phyloP scores from a whole-genome alignment of 1,140 invertebrate species.

The Sweltsa coloradensis region DNA sequence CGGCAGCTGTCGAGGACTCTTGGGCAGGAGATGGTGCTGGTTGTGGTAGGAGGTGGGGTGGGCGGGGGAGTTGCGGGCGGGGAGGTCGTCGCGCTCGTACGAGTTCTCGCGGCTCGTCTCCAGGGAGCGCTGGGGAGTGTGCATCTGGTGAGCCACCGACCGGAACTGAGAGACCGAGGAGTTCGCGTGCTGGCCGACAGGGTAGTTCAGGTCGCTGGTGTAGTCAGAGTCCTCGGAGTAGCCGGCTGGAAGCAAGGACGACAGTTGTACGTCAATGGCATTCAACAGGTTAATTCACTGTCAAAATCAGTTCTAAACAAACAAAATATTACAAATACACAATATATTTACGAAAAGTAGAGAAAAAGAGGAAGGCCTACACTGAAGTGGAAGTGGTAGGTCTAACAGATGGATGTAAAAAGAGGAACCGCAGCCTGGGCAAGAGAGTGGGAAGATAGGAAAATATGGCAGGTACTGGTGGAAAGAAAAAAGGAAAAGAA shows the following conservation, averaged over 20 bases:
- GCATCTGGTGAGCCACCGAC: conserved; percentile 58
- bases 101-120: conserved; percentile 73
- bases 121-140: conserved; percentile 64
- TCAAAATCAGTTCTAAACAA: too few relatives aligned
- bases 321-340: too few relatives aligned
- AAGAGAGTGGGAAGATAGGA: too few relatives aligned
- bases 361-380: too few relatives aligned
- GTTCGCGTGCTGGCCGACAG: conserved; percentile 75
- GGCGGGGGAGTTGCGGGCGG: conserved; percentile 13
- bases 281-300: too few relatives aligned
- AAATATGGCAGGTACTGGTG: too few relatives aligned
- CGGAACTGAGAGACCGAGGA: conserved; percentile 76
- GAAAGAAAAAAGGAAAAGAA: too few relatives aligned
- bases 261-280: too few relatives aligned
- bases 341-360: too few relatives aligned
- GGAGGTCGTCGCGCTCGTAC: conserved; percentile 60
- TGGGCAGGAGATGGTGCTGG: conserved; percentile 16
- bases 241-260: conserved; percentile 57
- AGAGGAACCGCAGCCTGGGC: too few relatives aligned
- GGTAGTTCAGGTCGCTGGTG: conserved; percentile 92
- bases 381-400: too few relatives aligned
- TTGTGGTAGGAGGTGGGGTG: conserved; percentile 23
- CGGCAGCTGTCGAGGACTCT: conserved; percentile 12
- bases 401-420: too few relatives aligned
- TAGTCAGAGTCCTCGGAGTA: conserved; percentile 96